Evolutionary conservation across 2,113 vertebrate genomes (phyloP).

Genomic region (Ammodramus savannarum): DNA sequence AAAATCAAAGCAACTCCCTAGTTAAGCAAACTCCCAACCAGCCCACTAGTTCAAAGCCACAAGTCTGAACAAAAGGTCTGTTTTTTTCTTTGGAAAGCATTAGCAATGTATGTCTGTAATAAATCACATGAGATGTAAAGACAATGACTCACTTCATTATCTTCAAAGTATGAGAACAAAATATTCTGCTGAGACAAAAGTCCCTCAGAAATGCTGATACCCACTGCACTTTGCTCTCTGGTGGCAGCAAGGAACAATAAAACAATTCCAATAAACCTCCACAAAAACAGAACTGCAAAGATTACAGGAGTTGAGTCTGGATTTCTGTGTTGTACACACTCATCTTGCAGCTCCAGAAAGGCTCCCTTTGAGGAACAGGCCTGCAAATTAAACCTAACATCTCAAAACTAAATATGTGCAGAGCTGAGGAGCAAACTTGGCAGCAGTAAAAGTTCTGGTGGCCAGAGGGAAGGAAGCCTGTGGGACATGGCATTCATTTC

Average conservation of each 20-base stretch:
- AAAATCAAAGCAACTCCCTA: neutral
- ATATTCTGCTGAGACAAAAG: neutral
- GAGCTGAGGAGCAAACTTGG: neutral
- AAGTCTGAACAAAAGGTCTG: neutral
- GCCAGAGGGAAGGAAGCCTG: neutral
- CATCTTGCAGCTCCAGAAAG: neutral
- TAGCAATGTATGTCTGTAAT: neutral
- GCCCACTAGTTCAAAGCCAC: neutral
- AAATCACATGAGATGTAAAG: slow-evolving; percentile 12
- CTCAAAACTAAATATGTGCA: neutral
- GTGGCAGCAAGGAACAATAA: neutral
- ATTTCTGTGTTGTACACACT: fast-evolving
- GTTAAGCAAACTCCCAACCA: neutral
- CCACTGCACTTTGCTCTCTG: neutral
- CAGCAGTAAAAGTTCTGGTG: neutral
- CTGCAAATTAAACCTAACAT: neutral
- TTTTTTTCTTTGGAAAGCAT: neutral
- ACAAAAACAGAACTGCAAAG: neutral
- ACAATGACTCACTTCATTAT: slow-evolving; percentile 32
- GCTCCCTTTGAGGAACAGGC: neutral
- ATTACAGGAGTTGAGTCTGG: neutral
- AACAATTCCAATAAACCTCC: neutral
- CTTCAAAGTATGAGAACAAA: neutral
- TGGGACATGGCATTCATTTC: fast-evolving
- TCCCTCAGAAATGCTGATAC: neutral